Base-by-base conservation (phyloP, 2,113 vertebrate species). In the Pholis gunnellus region DNA sequence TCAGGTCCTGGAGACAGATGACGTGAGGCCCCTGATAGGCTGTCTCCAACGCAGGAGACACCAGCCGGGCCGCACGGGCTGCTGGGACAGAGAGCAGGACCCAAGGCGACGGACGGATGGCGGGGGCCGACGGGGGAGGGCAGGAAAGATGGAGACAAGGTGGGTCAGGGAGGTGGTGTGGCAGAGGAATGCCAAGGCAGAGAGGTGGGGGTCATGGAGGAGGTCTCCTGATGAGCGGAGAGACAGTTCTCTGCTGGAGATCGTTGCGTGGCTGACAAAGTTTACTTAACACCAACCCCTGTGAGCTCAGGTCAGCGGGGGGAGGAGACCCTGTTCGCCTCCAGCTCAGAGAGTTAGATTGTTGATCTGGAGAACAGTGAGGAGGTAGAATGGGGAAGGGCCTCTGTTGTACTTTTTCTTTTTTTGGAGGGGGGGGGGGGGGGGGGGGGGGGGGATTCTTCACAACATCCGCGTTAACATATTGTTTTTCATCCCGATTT, bases 21-120 rank as follows among this genome's bases (percentile, higher is more conserved):
- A 93, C 89, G 92, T 93, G 92, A 89, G 84, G 90, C 85, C 84
- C 86, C 91, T 90, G 94, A 94, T 94, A 95, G 91, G 81, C 86
- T 89, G 93, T 92, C 94, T 95, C 94, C 91, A 85, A 36, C 68
- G 10, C 65, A 85, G 88, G 88, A 93, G 92, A 92, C 93, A 87
- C 74, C 81, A 78, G 84, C 63, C 72, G 44, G 46, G 75, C 83
- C 77, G 34, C 44, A 72, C 46, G 66, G 80, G 69, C 83, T 20
- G 79, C 83, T n/a, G 80, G 88, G 90, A 93, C 70, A 67, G 74
- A 86, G 89, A 87, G 91, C 91, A 92, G 88, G 88, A 87, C 77
- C 78, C 67, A 17, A 88, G 88, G 83, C 50, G 82, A 87, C 54
- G 81, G 89, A 89, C 56, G 75, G 48, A 76, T 70, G 73, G 75